Percentiles rank a stretch among this genome's conserved stretches.
phyloP scores from a whole-genome alignment of 1,140 invertebrate genomes.

The Tetramorium simillimum region DNA sequence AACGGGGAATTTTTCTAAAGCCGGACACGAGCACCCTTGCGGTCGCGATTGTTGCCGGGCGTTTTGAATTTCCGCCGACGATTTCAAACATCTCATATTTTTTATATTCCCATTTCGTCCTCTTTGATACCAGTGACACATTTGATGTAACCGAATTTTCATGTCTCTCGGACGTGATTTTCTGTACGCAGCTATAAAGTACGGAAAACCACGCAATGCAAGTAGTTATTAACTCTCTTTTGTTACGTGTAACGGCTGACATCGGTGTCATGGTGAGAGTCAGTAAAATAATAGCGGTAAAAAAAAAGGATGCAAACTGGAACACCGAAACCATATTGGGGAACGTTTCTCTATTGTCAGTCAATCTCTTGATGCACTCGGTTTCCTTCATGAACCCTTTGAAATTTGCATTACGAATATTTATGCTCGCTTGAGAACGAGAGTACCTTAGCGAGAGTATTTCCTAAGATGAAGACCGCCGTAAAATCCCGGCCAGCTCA shows the following conservation, averaged over 20 bases:
- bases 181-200: background rate
- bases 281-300: conserved; percentile 14
- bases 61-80: conserved; percentile 31
- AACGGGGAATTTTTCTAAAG: conserved; percentile 35
- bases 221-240: conserved; percentile 31
- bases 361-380: background rate
- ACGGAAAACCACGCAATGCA: background rate
- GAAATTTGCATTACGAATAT: conserved; percentile 5
- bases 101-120: conserved; percentile 23
- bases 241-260: background rate
- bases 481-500: background rate
- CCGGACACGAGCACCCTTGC: conserved; percentile 50
- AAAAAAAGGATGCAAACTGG: background rate
- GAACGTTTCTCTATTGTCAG: background rate
- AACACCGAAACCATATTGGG: background rate
- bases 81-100: conserved; percentile 46
- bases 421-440: background rate
- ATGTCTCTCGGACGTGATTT: conserved; percentile 9
- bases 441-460: conserved; percentile 2
- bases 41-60: conserved; percentile 27
- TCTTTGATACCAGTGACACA: conserved; percentile 32
- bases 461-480: background rate
- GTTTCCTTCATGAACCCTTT: conserved; percentile 6
- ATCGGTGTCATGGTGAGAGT: background rate
- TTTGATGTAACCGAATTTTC: conserved; percentile 44